Evolutionary conservation across 2,797 vertebrate species (phyloP).

Genomic region (Dipus sagitta): DNA sequence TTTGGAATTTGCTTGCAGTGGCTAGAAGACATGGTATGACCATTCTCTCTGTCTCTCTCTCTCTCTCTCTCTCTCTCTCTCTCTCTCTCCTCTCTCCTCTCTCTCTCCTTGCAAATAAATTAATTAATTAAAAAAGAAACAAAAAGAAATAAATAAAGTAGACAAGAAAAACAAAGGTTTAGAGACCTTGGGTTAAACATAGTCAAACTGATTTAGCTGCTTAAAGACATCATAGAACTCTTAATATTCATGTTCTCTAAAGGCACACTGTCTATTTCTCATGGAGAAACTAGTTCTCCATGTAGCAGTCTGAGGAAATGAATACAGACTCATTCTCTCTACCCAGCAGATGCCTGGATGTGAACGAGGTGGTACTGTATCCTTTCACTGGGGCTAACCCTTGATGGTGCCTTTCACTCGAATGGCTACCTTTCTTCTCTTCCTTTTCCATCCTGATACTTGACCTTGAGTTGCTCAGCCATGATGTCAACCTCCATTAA

Average conservation of each 20-base stretch:
- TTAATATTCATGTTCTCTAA: neutral
- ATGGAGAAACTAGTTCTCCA: neutral
- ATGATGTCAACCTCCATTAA: neutral
- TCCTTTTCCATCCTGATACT: neutral
- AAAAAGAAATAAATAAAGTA: neutral
- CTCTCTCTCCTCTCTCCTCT: too few relatives aligned
- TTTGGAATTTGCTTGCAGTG: too few relatives aligned
- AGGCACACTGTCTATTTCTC: neutral
- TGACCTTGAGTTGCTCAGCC: neutral
- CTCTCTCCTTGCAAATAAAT: too few relatives aligned
- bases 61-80: too few relatives aligned
- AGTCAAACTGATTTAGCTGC: constrained; percentile 11
- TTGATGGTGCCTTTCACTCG: neutral
- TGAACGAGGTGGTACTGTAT: neutral
- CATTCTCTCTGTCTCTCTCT: too few relatives aligned
- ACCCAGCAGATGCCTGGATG: neutral
- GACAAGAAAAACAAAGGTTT: neutral
- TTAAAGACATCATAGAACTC: neutral
- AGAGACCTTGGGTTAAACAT: neutral
- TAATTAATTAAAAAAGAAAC: neutral
- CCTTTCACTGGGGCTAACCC: neutral
- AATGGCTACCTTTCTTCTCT: neutral
- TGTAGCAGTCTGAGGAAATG: neutral
- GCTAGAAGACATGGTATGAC: too few relatives aligned
- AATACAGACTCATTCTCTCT: neutral